Conservation (phyloP, 2,797 vertebrate genomes). For the Thaleichthys pacificus region DNA sequence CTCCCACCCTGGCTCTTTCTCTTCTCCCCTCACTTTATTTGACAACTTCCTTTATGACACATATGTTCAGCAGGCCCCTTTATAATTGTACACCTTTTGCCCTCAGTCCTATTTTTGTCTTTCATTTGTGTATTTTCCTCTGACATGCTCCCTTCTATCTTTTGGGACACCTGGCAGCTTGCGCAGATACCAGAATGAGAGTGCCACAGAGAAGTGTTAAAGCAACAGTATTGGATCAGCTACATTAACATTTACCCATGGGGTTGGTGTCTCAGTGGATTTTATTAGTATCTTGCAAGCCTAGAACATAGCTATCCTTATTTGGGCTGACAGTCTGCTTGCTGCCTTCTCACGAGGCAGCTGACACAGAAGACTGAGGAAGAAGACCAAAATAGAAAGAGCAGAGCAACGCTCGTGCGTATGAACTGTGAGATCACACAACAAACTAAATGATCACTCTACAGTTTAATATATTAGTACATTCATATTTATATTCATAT, state of each 20-base stretch:
- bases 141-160: slow-evolving; percentile 42
- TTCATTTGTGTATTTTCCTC: slow-evolving; percentile 45
- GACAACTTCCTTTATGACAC: background rate
- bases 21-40: background rate
- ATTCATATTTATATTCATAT: too few relatives aligned
- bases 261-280: slow-evolving; percentile 58
- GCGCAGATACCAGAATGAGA: background rate
- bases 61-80: slow-evolving; percentile 31
- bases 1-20: background rate
- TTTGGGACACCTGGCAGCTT: slow-evolving; percentile 23
- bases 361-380: slow-evolving; percentile 67
- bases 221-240: slow-evolving; percentile 59
- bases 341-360: slow-evolving; percentile 53
- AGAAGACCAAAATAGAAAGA: slow-evolving; percentile 66
- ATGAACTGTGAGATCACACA: slow-evolving; percentile 39
- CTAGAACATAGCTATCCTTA: slow-evolving; percentile 26
- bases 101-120: slow-evolving; percentile 34
- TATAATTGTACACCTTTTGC: slow-evolving; percentile 30
- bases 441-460: too few relatives aligned
- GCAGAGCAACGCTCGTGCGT: slow-evolving; percentile 40
- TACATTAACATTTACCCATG: slow-evolving; percentile 68
- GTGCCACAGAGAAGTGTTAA: slow-evolving; percentile 28
- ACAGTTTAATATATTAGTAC: too few relatives aligned
- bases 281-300: slow-evolving; percentile 52
- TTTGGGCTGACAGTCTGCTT: slow-evolving; percentile 49